Base-by-base conservation (phyloP, 35 echinoderm and acorn worm genomes). In the Eucidaris tribuloides region DNA sequence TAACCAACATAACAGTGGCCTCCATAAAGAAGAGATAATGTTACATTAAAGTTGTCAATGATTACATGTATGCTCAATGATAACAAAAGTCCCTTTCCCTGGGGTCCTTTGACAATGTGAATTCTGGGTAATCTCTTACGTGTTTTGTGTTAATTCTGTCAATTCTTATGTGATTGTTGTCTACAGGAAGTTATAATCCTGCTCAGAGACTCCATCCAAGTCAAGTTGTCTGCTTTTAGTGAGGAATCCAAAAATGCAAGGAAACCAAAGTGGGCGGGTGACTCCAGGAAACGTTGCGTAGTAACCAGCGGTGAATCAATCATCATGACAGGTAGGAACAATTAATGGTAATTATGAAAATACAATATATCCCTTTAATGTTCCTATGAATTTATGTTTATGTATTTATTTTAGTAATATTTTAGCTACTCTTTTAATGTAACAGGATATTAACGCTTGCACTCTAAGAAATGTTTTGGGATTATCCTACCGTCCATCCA, bases 101-200 rank as follows among this genome's bases (percentile, higher is more conserved):
- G 32, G 5, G 27, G 27, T 20, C 57, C 13, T 3, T 0, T 3
- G 30, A 19, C 5, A 24, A 29, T 60, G 0, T 60, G 22, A 29
- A 22, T 60, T n/a, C n/a, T n/a, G n/a, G n/a, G n/a, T n/a, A n/a
- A n/a, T n/a, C n/a, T n/a, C n/a, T n/a, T n/a, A n/a, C n/a, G 14
- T 42, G 37, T 43, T 43, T 74, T 17, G 1, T 43, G 5, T 37
- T 40, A 15, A 32, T 20, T 7, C 24, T 3, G 23, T 43, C 7
- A 22, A 40, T 74, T 15, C 37, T 41, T 5, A 24, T 19, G 13
- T 24, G 9, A 19, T 64, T 6, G 9, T 74, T 43, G 18, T n/a
- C n/a, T n/a, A n/a, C n/a, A 74, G 68, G 68, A 74, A 36, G 24
- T 74, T 36, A 44, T 74, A 17, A 74, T 74, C 7, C 68, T 74